Evolutionary conservation across 1,140 invertebrate genomes (phyloP).

Genomic region (Papilio polyxenes): DNA sequence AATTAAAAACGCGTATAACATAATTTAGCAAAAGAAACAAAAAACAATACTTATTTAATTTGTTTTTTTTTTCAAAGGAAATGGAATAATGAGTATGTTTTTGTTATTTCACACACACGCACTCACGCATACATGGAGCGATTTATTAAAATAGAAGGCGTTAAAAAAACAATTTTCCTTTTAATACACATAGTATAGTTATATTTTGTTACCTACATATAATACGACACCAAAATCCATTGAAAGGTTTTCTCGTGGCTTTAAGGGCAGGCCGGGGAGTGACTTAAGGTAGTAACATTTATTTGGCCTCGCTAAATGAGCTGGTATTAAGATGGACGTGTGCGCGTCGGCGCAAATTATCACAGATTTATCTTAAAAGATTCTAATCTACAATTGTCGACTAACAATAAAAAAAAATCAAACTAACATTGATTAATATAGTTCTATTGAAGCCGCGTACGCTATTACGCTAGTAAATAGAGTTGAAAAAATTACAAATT

Average conservation of each 20-base stretch:
- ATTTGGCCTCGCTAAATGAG: constrained; percentile 4
- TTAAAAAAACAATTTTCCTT: not conserved
- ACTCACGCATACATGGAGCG: not conserved
- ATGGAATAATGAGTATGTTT: too few species aligned
- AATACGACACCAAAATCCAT: not conserved
- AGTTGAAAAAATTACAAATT: not conserved
- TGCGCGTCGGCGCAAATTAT: constrained; percentile 1
- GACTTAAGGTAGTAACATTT: constrained; percentile 7
- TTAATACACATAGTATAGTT: not conserved
- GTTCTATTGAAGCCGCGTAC: not conserved
- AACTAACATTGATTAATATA: too few species aligned
- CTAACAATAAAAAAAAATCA: not conserved
- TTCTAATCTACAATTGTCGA: not conserved
- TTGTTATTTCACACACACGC: not conserved
- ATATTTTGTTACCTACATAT: not conserved
- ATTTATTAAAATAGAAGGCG: not conserved
- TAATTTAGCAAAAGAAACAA: too few species aligned
- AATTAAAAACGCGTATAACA: too few species aligned
- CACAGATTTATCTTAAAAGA: constrained; percentile 17
- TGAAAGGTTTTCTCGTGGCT: constrained; percentile 3
- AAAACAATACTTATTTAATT: too few species aligned
- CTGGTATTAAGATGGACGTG: constrained; percentile 19
- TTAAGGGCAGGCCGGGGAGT: not conserved
- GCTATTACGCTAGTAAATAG: too few species aligned
- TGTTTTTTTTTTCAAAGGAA: too few species aligned